Conservation (phyloP, 2,113 vertebrate genomes). For the Entomyzon cyanotis region DNA sequence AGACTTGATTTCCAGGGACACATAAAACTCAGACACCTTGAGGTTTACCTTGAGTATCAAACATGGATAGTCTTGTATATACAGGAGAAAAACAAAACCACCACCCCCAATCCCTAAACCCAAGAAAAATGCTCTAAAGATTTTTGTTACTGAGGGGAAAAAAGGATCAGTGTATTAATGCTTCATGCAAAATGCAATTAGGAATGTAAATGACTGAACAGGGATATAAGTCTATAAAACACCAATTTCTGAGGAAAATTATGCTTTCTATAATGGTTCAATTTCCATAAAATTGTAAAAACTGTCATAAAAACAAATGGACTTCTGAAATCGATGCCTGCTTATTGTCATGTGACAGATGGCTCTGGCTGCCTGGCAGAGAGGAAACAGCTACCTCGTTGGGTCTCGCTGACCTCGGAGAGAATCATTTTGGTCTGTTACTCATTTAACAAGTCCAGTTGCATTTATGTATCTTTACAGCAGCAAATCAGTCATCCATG, state of each 20-base stretch:
- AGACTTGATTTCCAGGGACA: not conserved
- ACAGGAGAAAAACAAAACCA: not conserved
- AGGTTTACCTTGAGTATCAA: not conserved
- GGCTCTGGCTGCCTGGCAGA: not conserved
- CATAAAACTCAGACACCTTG: not conserved
- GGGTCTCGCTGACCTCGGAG: not conserved
- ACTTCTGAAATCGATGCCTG: not conserved
- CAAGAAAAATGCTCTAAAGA: not conserved
- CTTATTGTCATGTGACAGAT: constrained; percentile 22
- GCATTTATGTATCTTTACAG: not conserved
- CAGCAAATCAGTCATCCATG: constrained; percentile 15
- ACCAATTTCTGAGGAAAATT: constrained; percentile 20
- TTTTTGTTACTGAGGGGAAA: not conserved
- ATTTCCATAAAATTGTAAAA: constrained; percentile 38
- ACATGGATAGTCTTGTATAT: not conserved
- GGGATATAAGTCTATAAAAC: constrained; percentile 26
- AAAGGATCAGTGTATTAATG: not conserved
- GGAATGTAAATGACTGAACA: constrained; percentile 16
- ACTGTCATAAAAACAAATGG: constrained; percentile 12
- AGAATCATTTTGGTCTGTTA: not conserved
- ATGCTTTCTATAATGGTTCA: constrained; percentile 11
- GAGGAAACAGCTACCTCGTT: not conserved
- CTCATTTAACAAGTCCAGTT: not conserved
- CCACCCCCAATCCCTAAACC: not conserved
- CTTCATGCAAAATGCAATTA: not conserved